Percentiles rank a stretch among this genome's conserved stretches.
Evolutionary conservation across 92 coral and sea anemone species (phyloP).

Genomic region (Parazoanthus swiftii): DNA sequence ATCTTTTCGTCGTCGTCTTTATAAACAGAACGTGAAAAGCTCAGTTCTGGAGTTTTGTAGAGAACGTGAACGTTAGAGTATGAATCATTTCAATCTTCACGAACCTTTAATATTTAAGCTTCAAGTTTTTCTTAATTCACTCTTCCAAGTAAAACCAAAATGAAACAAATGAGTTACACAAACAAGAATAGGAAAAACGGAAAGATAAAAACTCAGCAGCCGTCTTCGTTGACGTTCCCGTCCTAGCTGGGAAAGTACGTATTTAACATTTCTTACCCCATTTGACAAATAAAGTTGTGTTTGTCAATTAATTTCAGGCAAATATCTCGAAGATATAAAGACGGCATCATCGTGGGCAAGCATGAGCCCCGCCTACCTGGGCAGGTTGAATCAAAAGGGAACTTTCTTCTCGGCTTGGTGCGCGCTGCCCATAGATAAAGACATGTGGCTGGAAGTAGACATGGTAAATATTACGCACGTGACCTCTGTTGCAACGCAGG

Average conservation of each 20-base stretch:
- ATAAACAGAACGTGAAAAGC: too few relatives aligned
- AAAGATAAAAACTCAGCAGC: too few relatives aligned
- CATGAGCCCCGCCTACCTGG: conserved; percentile 29
- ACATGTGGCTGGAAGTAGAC: conserved; percentile 31
- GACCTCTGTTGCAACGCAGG: conserved; percentile 41
- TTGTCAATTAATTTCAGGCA: neutral
- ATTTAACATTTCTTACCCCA: neutral
- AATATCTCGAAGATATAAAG: neutral
- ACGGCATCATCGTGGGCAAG: conserved; percentile 34
- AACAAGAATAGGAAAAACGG: too few relatives aligned
- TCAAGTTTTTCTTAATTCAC: too few relatives aligned
- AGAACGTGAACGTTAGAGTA: too few relatives aligned
- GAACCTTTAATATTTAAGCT: too few relatives aligned
- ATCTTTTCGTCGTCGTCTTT: too few relatives aligned
- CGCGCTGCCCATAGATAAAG: neutral
- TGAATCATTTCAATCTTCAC: too few relatives aligned
- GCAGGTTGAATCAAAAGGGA: conserved; percentile 1
- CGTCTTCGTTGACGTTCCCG: too few relatives aligned
- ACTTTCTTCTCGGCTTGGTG: conserved; percentile 30
- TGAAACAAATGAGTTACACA: too few relatives aligned
- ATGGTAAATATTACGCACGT: neutral
- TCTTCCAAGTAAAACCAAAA: too few relatives aligned
- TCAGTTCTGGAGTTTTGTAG: too few relatives aligned
- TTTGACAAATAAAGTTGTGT: neutral
- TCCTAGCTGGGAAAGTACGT: neutral